phyloP scores from a whole-genome alignment of 1,140 invertebrate genomes.

The Zaprionus tsacasi region DNA sequence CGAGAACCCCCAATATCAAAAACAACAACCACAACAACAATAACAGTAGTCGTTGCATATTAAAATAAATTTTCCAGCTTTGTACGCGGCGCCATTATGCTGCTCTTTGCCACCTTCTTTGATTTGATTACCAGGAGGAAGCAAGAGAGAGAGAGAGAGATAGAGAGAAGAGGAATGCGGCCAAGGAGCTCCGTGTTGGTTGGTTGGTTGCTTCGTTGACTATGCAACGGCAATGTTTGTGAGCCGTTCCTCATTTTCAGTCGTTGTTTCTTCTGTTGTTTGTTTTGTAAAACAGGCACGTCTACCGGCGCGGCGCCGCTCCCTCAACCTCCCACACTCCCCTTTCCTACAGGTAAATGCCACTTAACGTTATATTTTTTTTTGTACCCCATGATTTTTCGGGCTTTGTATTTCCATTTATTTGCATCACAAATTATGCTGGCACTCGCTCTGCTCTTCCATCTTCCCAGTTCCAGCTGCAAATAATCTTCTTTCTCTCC shows the following conservation, averaged over 20 bases:
- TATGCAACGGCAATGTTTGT: conserved; percentile 73
- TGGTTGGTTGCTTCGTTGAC: conserved; percentile 44
- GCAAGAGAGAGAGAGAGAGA: background rate
- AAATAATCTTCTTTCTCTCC: conserved; percentile 51
- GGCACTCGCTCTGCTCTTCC: conserved; percentile 28
- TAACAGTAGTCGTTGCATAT: conserved; percentile 32
- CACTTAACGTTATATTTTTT: conserved; percentile 66
- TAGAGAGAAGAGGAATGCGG: background rate
- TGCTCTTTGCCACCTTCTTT: conserved; percentile 63
- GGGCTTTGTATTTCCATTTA: conserved; percentile 61
- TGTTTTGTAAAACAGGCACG: conserved; percentile 79
- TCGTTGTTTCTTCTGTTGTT: conserved; percentile 68
- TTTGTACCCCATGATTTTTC: conserved; percentile 67
- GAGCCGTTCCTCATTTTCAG: conserved; percentile 50
- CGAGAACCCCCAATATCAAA: background rate
- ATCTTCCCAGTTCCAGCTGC: conserved; percentile 37
- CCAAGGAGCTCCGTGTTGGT: conserved; percentile 1
- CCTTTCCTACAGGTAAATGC: conserved; percentile 59
- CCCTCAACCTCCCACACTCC: background rate
- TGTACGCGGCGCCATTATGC: conserved; percentile 39
- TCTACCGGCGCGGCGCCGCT: conserved; percentile 25
- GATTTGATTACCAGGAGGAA: conserved; percentile 58
- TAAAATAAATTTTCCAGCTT: conserved; percentile 56
- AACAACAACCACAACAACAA: conserved; percentile 6
- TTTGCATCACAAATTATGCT: conserved; percentile 76